Base-by-base conservation (phyloP, 2,113 vertebrate species). In the Ancistrus triradiatus region DNA sequence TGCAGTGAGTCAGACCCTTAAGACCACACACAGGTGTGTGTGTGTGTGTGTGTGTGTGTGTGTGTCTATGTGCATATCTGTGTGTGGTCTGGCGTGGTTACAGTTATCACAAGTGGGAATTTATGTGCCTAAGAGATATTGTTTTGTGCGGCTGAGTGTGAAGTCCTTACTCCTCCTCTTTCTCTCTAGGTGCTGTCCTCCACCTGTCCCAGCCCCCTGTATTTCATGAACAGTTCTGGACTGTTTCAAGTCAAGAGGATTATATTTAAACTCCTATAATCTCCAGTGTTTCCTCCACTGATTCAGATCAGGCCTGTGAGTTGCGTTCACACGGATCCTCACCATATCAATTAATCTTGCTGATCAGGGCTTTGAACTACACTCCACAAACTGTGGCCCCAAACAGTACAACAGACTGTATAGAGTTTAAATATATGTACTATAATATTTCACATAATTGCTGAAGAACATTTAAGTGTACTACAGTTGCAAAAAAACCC, bases 221-320 rank as follows among this genome's bases (percentile, higher is more conserved):
- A 78, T 84, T 81, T 73, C 64, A 52, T 53, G 72, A 68, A 71
- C 52, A 3, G 46, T 13, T 49, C 72, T 85, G 84, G 82, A 81
- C 5, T 35, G 8, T 49, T 69, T 81, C 83, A 81, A 86, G 59
- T 48, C 8, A 50, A 59, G 28, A 51, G 82, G 80, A 84, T 87
- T 85, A 86, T 78, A 57, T 80, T 50, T 81, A 83, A 84, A 79
- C 62, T 64, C 70, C 38, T 59, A 22, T 87, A 85, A 86, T 85
- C 80, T 79, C 73, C 51, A 24, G 63, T 83, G 79, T 83, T 87
- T 87, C 86, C 84, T 86, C 74, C 59, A 13, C 65, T 31, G 27
- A 75, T 18, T 59, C 66, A 28, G 75, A 68, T 74, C 27, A 35
- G 46, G 57, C 37, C 25, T n/a, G 22, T 61, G 28, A 59, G 35